These are phyloP conservation scores for Conchocele bisecta DNA, from an alignment of 2,888 invertebrate species.

Conservation along the genomic window DNA sequence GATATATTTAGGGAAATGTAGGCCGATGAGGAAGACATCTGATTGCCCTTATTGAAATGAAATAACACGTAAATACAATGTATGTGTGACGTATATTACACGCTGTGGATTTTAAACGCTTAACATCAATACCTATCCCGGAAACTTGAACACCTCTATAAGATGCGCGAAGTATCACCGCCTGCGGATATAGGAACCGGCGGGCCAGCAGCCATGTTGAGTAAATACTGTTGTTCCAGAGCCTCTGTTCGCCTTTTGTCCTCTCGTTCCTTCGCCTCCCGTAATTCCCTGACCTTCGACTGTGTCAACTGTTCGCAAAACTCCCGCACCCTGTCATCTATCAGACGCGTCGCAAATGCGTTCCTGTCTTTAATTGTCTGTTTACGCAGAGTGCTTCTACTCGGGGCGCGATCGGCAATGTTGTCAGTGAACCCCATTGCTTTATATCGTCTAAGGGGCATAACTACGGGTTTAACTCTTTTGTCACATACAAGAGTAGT, in stretches of 20 bases:
- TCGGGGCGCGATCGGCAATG: slow-evolving; percentile 56
- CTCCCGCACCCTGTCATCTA: slow-evolving; percentile 40
- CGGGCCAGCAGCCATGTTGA: too few species aligned
- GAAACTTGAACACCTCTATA: too few species aligned
- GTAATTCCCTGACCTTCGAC: slow-evolving; percentile 23
- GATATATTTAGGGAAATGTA: too few species aligned
- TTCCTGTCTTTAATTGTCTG: slow-evolving; percentile 33
- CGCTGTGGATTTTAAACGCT: too few species aligned
- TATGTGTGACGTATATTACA: too few species aligned
- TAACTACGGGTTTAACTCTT: slow-evolving; percentile 59
- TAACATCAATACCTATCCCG: too few species aligned
- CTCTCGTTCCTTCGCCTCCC: slow-evolving; percentile 40
- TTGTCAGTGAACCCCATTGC: slow-evolving; percentile 62
- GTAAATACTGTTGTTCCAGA: slow-evolving; percentile 33
- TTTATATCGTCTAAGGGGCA: slow-evolving; percentile 63
- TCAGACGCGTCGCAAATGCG: slow-evolving; percentile 16
- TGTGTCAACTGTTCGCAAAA: slow-evolving; percentile 49
- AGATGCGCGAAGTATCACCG: too few species aligned
- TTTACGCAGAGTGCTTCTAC: slow-evolving; percentile 47
- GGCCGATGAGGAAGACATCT: too few species aligned
- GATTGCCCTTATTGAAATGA: too few species aligned
- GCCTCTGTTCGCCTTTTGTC: slow-evolving; percentile 34
- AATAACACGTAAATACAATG: too few species aligned
- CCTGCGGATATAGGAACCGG: too few species aligned
- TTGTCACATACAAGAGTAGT: slow-evolving; percentile 53